phyloP scores from a whole-genome alignment of 2,797 vertebrate genomes.

The Falco biarmicus region DNA sequence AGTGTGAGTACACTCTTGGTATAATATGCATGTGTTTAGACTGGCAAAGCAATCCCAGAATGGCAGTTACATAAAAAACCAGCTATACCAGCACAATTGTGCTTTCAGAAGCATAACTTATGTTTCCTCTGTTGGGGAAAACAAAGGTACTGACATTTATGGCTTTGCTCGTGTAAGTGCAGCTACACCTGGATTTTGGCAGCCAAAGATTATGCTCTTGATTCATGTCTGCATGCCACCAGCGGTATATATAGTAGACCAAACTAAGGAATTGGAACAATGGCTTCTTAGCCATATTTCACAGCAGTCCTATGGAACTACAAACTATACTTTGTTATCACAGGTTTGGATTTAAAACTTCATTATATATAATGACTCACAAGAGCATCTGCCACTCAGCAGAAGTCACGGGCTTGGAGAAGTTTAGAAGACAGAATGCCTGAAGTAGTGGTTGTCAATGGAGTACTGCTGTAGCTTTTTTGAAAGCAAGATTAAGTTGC shows the following conservation, averaged over 20 bases:
- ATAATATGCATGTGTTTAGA: not conserved
- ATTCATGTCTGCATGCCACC: not conserved
- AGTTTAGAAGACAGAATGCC: not conserved
- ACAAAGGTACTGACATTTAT: not conserved
- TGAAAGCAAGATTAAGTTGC: not conserved
- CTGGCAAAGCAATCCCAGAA: not conserved
- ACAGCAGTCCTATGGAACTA: not conserved
- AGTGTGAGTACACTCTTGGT: not conserved
- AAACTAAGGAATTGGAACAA: not conserved
- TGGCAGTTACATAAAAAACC: not conserved
- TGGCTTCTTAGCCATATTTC: not conserved
- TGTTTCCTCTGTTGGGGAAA: not conserved
- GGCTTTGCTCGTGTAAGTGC: not conserved
- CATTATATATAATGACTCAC: not conserved
- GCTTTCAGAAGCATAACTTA: slow-evolving; percentile 6
- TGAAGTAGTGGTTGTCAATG: not conserved
- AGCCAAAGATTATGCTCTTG: not conserved
- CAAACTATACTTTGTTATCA: not conserved
- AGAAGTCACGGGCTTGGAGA: not conserved
- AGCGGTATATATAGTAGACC: not conserved
- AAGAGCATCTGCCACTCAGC: not conserved
- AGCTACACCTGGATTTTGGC: not conserved
- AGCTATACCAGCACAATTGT: not conserved
- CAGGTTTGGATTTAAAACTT: not conserved
- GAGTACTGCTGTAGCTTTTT: not conserved